A percentile compares a stretch with the other conserved stretches of the same genome.
phyloP scores from a whole-genome alignment of 2,888 invertebrate species.

The Rhopalosiphum nymphaeae region DNA sequence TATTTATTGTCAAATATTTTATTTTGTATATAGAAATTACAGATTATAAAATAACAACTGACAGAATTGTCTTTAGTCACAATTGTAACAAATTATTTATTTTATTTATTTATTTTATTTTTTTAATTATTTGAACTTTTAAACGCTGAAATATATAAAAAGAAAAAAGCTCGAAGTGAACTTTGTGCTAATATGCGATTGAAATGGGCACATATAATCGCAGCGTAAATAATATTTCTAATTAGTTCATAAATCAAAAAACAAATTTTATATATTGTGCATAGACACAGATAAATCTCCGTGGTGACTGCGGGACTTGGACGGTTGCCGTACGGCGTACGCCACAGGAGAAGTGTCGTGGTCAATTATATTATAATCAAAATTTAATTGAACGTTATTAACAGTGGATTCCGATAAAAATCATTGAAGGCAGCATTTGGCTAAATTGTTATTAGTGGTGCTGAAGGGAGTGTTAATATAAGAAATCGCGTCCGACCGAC shows the following conservation, averaged over 20 bases:
- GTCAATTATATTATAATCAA: constrained; percentile 38
- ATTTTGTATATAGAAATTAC: not conserved
- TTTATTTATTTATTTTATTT: too few species aligned
- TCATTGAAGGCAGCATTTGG: not conserved
- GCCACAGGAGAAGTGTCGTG: constrained; percentile 32
- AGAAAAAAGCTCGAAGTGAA: not conserved
- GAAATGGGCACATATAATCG: not conserved
- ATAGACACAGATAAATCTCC: constrained; percentile 11
- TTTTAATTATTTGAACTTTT: not conserved
- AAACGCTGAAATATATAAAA: not conserved
- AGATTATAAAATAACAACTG: not conserved
- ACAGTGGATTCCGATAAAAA: constrained; percentile 43
- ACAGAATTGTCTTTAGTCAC: not conserved
- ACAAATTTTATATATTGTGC: not conserved
- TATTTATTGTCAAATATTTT: not conserved
- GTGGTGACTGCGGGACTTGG: not conserved
- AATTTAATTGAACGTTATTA: constrained; percentile 59
- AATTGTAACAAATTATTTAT: not conserved
- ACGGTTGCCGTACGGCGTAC: constrained; percentile 24
- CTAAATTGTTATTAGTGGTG: not conserved
- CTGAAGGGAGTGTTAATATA: not conserved
- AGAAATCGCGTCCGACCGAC: not conserved
- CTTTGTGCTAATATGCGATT: not conserved
- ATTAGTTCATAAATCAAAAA: not conserved
- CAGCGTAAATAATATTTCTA: not conserved